A percentile compares a stretch with the other conserved stretches of the same genome.
Conservation (phyloP, 92 coral and sea anemone species). For the Porites evermanni region DNA sequence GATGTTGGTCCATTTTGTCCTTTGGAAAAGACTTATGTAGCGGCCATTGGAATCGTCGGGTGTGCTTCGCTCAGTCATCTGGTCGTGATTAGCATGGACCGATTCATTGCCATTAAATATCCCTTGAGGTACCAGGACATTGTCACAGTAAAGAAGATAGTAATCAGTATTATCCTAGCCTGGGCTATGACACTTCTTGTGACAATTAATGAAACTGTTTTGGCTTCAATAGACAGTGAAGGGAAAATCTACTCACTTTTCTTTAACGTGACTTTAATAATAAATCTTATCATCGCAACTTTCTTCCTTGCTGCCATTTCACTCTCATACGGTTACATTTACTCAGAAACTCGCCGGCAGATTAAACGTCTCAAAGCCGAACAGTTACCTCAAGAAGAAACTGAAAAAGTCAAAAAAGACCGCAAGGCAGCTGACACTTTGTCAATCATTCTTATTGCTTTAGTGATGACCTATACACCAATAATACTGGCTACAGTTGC, state of each 20-base stretch:
- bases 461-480: not conserved
- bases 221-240: not conserved
- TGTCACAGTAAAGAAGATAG: too few relatives aligned
- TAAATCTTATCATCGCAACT: not conserved
- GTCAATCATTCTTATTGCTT: not conserved
- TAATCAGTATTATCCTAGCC: not conserved
- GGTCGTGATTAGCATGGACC: too few relatives aligned
- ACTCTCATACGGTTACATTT: not conserved
- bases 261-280: not conserved
- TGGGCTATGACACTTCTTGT: not conserved
- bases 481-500: too few relatives aligned
- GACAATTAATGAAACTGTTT: not conserved
- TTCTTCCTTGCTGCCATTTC: not conserved
- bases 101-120: too few relatives aligned
- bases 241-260: not conserved
- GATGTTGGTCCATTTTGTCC: not conserved
- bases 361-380: not conserved
- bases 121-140: too few relatives aligned
- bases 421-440: not conserved
- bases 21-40: not conserved
- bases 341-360: slow-evolving; percentile 13
- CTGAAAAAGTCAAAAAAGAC: slow-evolving; percentile 2
- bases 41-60: not conserved
- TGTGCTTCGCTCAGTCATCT: not conserved
- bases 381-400: not conserved